Conservation (phyloP, 2,797 vertebrate species). For the Tauraco hartlaubi region DNA sequence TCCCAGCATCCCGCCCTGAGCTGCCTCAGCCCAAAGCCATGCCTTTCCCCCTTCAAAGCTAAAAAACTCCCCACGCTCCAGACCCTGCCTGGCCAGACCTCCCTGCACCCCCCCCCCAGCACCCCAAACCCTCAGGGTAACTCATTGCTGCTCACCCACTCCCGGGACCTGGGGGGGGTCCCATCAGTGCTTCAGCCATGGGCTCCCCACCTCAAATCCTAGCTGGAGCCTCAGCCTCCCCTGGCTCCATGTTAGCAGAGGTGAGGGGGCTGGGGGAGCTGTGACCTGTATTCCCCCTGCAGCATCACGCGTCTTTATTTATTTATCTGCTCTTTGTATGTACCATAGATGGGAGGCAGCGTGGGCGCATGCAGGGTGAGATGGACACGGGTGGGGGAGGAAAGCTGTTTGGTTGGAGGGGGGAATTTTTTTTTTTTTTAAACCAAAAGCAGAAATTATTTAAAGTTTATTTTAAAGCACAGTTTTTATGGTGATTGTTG, state of each 20-base stretch:
- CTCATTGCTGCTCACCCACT: conserved; percentile 18
- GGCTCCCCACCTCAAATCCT: background rate
- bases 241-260: fast-evolving
- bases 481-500: conserved; percentile 39
- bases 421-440: background rate
- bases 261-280: background rate
- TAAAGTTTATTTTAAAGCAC: conserved; percentile 74
- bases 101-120: background rate
- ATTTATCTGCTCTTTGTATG: conserved; percentile 67
- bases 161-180: background rate
- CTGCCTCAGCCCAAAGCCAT: background rate
- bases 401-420: background rate
- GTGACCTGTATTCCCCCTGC: background rate
- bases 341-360: conserved; percentile 3
- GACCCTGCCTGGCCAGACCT: background rate
- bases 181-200: background rate
- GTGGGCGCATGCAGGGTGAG: background rate
- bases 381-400: fast-evolving
- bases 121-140: conserved; percentile 33
- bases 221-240: background rate
- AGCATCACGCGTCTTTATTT: conserved; percentile 51
- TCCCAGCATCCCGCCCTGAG: background rate
- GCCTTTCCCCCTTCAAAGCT: background rate
- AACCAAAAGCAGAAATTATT: conserved; percentile 64
- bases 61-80: background rate